Percentiles rank a stretch among this genome's conserved stretches.
These are phyloP conservation scores for Callorhinus ursinus DNA, from an alignment of 2,113 vertebrate genomes.

Conservation along the genomic window DNA sequence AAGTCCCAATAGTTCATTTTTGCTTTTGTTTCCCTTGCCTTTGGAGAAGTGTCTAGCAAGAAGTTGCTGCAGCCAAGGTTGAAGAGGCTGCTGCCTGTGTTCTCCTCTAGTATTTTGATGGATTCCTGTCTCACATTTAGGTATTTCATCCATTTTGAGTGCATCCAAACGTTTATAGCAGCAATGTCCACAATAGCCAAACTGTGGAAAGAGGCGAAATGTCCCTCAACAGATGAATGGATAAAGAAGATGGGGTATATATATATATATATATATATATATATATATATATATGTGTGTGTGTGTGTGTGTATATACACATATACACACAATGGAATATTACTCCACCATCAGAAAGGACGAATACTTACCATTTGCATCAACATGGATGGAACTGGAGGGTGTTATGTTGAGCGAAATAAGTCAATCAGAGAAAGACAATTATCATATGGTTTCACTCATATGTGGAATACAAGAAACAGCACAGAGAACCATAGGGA, in stretches of 20 bases:
- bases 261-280: not conserved
- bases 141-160: not conserved
- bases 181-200: not conserved
- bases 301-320: too few species aligned
- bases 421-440: not conserved
- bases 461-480: not conserved
- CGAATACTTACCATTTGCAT: not conserved
- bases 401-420: not conserved
- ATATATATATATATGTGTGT: too few species aligned
- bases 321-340: not conserved
- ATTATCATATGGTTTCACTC: not conserved
- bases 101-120: not conserved
- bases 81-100: not conserved
- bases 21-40: not conserved
- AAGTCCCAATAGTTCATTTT: not conserved
- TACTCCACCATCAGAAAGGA: not conserved
- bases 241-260: not conserved
- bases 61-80: not conserved
- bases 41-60: not conserved
- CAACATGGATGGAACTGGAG: not conserved
- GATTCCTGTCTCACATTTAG: not conserved
- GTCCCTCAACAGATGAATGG: not conserved
- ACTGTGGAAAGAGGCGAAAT: not conserved
- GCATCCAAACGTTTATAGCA: not conserved
- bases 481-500: not conserved